Evolutionary conservation across 2,888 invertebrate species (phyloP).

Genomic region (Drosophila stalkeri): DNA sequence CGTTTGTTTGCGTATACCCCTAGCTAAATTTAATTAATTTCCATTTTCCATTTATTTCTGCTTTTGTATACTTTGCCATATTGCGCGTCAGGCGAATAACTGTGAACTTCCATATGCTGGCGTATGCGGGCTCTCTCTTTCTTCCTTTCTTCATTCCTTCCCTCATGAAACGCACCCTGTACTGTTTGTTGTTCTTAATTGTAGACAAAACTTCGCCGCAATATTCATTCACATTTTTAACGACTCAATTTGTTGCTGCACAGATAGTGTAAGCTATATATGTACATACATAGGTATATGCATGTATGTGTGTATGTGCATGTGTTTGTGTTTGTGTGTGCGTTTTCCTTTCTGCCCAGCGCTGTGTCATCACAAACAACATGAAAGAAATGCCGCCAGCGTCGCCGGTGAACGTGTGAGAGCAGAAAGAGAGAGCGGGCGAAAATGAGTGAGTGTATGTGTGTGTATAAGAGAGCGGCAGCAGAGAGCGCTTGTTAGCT

Average conservation of each 20-base stretch:
- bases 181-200: constrained; percentile 21
- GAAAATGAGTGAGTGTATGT: background rate
- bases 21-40: background rate
- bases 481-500: constrained; percentile 7
- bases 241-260: constrained; percentile 26
- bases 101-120: constrained; percentile 29
- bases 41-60: constrained; percentile 22
- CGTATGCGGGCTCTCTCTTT: constrained; percentile 29
- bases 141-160: background rate
- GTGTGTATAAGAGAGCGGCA: constrained; percentile 10
- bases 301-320: constrained; percentile 1
- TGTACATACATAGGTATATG: background rate
- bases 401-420: constrained; percentile 48
- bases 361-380: constrained; percentile 68
- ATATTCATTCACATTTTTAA: constrained; percentile 55
- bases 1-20: background rate
- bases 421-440: background rate
- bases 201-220: constrained; percentile 9
- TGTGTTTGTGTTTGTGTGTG: constrained; percentile 2
- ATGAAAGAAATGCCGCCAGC: constrained; percentile 69
- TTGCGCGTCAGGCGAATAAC: constrained; percentile 25
- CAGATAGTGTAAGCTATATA: background rate
- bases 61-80: constrained; percentile 23
- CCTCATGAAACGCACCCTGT: constrained; percentile 6
- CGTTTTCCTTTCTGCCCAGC: constrained; percentile 34